These are phyloP conservation scores for Caenorhabditis imperialis DNA, from an alignment of 2,888 invertebrate genomes.

Conservation along the genomic window DNA sequence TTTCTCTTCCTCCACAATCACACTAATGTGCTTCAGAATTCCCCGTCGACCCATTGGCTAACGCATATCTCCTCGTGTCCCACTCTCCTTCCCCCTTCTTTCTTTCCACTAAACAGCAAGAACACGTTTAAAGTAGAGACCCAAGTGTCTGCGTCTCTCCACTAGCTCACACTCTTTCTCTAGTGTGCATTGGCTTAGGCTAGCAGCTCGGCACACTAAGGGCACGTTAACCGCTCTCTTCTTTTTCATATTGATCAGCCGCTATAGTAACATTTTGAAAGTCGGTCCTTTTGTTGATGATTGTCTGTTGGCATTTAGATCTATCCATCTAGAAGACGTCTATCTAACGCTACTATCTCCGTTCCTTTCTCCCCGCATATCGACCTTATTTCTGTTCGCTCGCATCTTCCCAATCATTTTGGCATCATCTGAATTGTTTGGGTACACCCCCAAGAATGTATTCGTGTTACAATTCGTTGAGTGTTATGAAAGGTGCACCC, in stretches of 20 bases:
- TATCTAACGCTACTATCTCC: constrained; percentile 1
- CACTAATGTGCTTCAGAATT: constrained; percentile 46
- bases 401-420: no score
- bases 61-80: neutral
- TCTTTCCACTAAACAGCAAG: constrained; percentile 5
- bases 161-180: constrained; percentile 12
- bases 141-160: constrained; percentile 2
- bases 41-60: constrained; percentile 20
- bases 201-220: constrained; percentile 4
- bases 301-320: constrained; percentile 7
- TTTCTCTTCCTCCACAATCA: constrained; percentile 17
- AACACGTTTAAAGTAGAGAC: constrained; percentile 32
- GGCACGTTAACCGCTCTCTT: neutral
- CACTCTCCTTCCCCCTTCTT: neutral
- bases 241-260: constrained; percentile 1
- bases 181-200: constrained; percentile 28
- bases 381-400: neutral
- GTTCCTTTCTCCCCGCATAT: neutral
- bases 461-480: no score
- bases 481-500: no score
- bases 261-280: no score
- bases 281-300: neutral
- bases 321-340: neutral
- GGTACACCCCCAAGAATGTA: no score
- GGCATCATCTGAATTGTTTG: no score